phyloP scores from a whole-genome alignment of 2,888 invertebrate genomes.

The Serripes groenlandicus region DNA sequence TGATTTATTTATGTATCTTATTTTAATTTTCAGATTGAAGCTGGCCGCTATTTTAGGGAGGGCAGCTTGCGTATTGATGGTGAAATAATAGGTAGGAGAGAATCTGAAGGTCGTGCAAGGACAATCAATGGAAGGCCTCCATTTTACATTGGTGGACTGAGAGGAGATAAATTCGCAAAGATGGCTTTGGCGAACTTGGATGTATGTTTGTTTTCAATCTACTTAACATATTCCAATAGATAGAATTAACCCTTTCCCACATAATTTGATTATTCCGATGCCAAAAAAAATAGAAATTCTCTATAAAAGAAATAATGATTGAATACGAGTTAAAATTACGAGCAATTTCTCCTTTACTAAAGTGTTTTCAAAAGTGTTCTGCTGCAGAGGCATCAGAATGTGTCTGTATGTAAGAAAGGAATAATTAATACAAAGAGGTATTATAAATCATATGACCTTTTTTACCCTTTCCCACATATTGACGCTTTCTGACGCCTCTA shows the following conservation, averaged over 20 bases:
- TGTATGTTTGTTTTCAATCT: too few relatives aligned
- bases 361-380: not conserved
- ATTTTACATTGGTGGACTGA: slow-evolving; percentile 93
- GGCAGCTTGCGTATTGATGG: slow-evolving; percentile 90
- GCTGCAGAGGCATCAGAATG: too few relatives aligned
- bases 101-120: slow-evolving; percentile 87
- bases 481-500: too few relatives aligned
- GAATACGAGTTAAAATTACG: not conserved
- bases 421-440: too few relatives aligned
- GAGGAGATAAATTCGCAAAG: slow-evolving; percentile 87
- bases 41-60: slow-evolving; percentile 89
- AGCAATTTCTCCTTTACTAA: slow-evolving; percentile 5
- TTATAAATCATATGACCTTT: too few relatives aligned
- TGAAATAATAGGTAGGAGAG: slow-evolving; percentile 87
- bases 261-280: too few relatives aligned
- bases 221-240: too few relatives aligned
- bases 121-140: slow-evolving; percentile 90
- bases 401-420: too few relatives aligned
- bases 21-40: slow-evolving; percentile 89
- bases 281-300: too few relatives aligned
- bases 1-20: too few relatives aligned
- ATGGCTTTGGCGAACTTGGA: slow-evolving; percentile 85
- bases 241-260: too few relatives aligned
- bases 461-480: too few relatives aligned
- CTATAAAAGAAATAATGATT: not conserved